These are phyloP conservation scores for Colossoma macropomum DNA, from an alignment of 2,113 vertebrate species.

Conservation along the genomic window DNA sequence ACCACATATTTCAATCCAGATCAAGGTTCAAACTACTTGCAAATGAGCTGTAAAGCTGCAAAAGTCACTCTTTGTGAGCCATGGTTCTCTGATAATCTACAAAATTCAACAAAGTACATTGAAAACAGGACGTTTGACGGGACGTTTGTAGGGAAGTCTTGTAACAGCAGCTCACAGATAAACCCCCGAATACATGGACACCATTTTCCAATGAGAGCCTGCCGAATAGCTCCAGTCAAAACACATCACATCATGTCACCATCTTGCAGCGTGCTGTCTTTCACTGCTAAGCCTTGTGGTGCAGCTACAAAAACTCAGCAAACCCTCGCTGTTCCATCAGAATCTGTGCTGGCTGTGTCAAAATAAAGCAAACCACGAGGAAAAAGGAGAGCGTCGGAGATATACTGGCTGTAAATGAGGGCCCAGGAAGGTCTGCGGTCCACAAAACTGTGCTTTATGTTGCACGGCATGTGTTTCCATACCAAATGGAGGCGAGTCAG, in stretches of 20 bases:
- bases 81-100: not conserved
- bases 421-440: not conserved
- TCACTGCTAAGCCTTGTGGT: conserved; percentile 21
- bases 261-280: conserved; percentile 22
- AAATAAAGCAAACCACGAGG: not conserved
- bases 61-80: not conserved
- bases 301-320: conserved; percentile 10
- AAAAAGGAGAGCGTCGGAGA: not conserved
- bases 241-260: conserved; percentile 33
- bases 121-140: not conserved
- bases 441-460: conserved; percentile 25
- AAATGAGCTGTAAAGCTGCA: no score
- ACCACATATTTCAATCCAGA: no score
- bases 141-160: not conserved
- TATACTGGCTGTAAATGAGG: not conserved
- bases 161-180: not conserved
- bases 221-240: conserved; percentile 35
- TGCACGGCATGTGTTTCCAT: not conserved
- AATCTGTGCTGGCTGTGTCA: not conserved
- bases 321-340: not conserved
- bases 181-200: not conserved
- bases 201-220: not conserved
- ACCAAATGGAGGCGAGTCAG: conserved; percentile 15
- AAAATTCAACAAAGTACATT: no score
- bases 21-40: no score